Evolutionary conservation across 92 coral and sea anemone genomes (phyloP).

Genomic region (Diadumene lineata): DNA sequence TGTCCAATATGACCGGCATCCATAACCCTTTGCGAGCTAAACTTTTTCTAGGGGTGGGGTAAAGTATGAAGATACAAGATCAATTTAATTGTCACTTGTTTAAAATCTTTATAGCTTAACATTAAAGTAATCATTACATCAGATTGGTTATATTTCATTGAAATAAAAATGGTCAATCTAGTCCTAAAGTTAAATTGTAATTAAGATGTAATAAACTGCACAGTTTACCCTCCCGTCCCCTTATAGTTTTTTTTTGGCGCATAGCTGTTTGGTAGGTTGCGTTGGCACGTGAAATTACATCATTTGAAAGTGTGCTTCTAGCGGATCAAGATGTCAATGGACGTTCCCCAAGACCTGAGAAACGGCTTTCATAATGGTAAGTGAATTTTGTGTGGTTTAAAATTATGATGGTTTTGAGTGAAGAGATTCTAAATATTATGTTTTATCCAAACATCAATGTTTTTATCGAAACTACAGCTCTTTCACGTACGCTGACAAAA

Average conservation of each 20-base stretch:
- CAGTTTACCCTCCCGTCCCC: conserved; percentile 18
- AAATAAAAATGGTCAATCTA: too few species aligned
- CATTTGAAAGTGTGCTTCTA: not conserved
- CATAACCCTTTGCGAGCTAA: not conserved
- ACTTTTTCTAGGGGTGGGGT: not conserved
- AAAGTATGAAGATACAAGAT: not conserved
- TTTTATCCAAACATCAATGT: too few species aligned
- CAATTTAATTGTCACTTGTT: not conserved
- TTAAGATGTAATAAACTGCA: not conserved
- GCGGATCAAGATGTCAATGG: conserved; percentile 2
- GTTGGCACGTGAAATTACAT: not conserved
- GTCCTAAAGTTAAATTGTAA: too few species aligned
- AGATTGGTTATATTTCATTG: too few species aligned
- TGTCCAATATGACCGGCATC: not conserved
- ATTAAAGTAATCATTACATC: too few species aligned
- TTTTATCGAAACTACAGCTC: too few species aligned
- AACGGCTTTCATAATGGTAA: conserved; percentile 56
- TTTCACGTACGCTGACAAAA: too few species aligned
- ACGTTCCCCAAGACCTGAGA: conserved; percentile 21
- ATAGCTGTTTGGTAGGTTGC: not conserved
- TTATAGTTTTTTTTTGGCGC: not conserved
- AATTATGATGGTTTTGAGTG: too few species aligned
- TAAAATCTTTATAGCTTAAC: too few species aligned
- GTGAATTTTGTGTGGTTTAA: too few species aligned
- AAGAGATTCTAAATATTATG: too few species aligned